A percentile compares a stretch with the other conserved stretches of the same genome.
Evolutionary conservation across 2,113 vertebrate genomes (phyloP).

Genomic region (Chinchilla lanigera): DNA sequence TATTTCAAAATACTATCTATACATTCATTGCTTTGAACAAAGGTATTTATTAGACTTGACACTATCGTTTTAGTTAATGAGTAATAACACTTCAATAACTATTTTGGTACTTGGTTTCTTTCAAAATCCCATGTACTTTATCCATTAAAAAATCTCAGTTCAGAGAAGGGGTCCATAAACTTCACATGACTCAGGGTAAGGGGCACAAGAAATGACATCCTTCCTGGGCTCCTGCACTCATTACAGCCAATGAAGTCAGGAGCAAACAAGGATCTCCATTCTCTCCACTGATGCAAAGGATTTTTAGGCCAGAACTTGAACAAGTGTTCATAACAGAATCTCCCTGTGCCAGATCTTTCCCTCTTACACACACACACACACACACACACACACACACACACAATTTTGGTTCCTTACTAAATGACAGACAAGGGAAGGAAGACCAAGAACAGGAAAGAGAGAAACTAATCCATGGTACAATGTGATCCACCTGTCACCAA

Average conservation of each 20-base stretch:
- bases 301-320: neutral
- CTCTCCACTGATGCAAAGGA: neutral
- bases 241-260: neutral
- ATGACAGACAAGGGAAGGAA: neutral
- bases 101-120: neutral
- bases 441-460: neutral
- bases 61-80: neutral
- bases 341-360: rapidly evolving
- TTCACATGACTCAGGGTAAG: neutral
- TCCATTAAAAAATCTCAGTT: slow-evolving; percentile 21
- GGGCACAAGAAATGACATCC: no score
- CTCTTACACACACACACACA: no score
- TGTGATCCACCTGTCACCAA: neutral
- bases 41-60: neutral
- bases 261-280: neutral
- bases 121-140: neutral
- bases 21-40: neutral
- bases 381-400: neutral
- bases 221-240: neutral
- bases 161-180: neutral
- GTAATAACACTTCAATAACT: neutral
- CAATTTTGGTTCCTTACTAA: neutral
- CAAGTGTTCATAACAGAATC: neutral
- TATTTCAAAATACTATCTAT: neutral
- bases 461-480: neutral